Conservation (phyloP, 92 coral and sea anemone genomes). For the Virgularia gustaviana region DNA sequence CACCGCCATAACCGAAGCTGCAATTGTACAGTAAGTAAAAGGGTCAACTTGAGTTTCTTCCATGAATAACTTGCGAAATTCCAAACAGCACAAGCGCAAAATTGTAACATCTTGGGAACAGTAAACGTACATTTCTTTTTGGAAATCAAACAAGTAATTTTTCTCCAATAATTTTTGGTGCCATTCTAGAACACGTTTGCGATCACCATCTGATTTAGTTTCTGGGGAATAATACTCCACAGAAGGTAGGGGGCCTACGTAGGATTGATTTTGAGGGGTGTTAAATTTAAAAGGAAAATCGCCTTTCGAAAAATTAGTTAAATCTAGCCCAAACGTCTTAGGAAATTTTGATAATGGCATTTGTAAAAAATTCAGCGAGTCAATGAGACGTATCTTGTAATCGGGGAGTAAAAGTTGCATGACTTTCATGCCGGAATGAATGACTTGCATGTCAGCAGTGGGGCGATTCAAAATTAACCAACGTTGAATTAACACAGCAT, state of each 20-base stretch:
- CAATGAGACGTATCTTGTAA: constrained; percentile 3
- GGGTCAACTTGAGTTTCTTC: constrained; percentile 22
- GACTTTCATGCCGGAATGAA: constrained; percentile 4
- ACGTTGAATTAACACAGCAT: constrained; percentile 11
- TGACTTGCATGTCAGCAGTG: constrained; percentile 24
- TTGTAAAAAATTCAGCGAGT: no score
- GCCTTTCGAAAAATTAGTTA: no score
- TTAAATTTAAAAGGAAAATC: no score
- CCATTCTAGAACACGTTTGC: constrained; percentile 3
- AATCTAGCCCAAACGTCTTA: constrained; percentile 23
- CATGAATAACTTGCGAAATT: not conserved
- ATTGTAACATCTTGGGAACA: constrained; percentile 42
- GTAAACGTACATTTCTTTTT: not conserved
- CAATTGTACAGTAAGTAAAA: constrained; percentile 42
- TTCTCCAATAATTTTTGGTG: no score
- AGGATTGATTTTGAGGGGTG: constrained; percentile 10
- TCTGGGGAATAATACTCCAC: not conserved
- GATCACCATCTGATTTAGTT: not conserved
- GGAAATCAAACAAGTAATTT: no score
- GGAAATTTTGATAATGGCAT: no score
- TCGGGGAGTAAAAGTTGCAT: constrained; percentile 1
- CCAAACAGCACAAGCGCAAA: no score
- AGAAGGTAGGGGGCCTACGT: not conserved
- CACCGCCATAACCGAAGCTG: constrained; percentile 48
- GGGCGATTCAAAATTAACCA: constrained; percentile 36